These are phyloP conservation scores for Peromyscus polionotus DNA, from an alignment of 2,113 vertebrate genomes.

Conservation along the genomic window DNA sequence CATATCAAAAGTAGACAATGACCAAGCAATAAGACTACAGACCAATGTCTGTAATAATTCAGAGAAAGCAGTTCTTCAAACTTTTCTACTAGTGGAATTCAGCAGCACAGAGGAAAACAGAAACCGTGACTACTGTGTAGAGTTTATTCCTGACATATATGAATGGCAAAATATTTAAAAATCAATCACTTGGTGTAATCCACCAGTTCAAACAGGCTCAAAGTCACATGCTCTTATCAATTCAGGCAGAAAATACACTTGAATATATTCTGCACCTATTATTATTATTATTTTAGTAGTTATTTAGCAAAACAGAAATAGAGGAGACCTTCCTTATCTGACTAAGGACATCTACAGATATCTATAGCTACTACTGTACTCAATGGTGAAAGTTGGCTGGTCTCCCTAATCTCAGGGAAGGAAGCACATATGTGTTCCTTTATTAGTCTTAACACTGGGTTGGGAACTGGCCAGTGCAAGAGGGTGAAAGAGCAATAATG, in stretches of 20 bases:
- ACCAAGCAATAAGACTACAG: not conserved
- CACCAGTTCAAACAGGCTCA: not conserved
- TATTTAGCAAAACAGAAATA: not conserved
- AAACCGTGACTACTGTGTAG: not conserved
- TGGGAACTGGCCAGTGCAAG: not conserved
- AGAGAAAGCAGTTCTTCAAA: not conserved
- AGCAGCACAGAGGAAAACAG: not conserved
- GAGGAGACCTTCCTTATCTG: not conserved
- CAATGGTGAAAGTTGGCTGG: not conserved
- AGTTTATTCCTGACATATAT: not conserved
- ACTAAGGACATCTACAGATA: not conserved
- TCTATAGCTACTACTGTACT: not conserved
- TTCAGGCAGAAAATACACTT: not conserved
- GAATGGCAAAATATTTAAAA: not conserved
- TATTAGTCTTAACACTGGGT: not conserved
- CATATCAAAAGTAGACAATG: not conserved
- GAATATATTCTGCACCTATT: not conserved
- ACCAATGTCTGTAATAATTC: not conserved
- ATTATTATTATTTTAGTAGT: not conserved
- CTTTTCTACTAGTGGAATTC: not conserved
- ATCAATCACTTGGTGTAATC: not conserved
- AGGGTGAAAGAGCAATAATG: not conserved
- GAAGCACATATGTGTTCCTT: not conserved
- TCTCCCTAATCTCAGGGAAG: not conserved
- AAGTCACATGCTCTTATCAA: not conserved